A percentile compares a stretch with the other conserved stretches of the same genome.
phyloP scores from a whole-genome alignment of 37 sponge, comb jelly and placozoan species.

The Aplysina aerophoba region DNA sequence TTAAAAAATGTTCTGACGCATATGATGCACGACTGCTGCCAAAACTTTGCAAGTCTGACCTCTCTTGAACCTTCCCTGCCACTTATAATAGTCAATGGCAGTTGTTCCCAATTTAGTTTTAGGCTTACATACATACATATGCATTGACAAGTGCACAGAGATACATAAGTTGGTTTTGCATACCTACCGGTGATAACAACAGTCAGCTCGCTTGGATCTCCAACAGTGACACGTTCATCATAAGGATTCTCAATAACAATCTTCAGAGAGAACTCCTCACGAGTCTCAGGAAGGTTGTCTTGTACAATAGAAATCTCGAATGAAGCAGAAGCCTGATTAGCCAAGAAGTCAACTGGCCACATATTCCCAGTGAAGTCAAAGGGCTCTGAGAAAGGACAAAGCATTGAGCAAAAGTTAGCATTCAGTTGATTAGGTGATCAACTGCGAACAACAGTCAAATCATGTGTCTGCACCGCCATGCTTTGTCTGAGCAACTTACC shows the following conservation, averaged over 20 bases:
- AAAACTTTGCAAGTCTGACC: too few relatives aligned
- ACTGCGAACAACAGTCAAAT: neutral
- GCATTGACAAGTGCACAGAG: too few relatives aligned
- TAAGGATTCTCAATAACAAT: neutral
- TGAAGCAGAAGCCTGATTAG: neutral
- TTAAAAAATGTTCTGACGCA: too few relatives aligned
- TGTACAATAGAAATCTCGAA: neutral
- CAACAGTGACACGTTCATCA: neutral
- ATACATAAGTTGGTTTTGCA: too few relatives aligned
- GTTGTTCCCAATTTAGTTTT: too few relatives aligned
- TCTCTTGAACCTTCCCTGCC: too few relatives aligned
- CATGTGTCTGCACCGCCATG: neutral
- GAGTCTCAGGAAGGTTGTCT: neutral
- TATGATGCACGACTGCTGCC: too few relatives aligned
- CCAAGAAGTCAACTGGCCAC: slow-evolving; percentile 10
- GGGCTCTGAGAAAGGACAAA: neutral
- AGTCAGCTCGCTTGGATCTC: neutral
- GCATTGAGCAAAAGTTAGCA: neutral
- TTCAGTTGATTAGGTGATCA: neutral
- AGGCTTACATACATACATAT: too few relatives aligned
- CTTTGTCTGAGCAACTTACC: neutral
- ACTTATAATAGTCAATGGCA: too few relatives aligned
- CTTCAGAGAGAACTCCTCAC: slow-evolving; percentile 1
- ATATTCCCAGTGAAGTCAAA: slow-evolving; percentile 24
- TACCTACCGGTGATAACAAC: neutral